Evolutionary conservation across 2,797 vertebrate species (phyloP).

Genomic region (Eulemur mongoz): DNA sequence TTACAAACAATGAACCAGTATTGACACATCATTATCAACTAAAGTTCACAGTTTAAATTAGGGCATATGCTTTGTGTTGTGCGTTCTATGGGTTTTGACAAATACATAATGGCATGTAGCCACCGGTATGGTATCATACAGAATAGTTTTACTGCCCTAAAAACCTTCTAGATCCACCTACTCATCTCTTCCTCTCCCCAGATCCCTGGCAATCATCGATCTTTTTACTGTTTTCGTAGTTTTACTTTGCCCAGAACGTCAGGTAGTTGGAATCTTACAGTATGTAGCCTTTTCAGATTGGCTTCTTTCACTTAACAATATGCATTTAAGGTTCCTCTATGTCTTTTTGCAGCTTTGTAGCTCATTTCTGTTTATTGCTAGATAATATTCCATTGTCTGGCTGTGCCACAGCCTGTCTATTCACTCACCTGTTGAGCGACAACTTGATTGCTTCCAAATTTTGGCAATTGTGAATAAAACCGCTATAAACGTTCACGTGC

Average conservation of each 20-base stretch:
- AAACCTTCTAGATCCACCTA: background rate
- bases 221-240: background rate
- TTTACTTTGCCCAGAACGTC: background rate
- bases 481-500: background rate
- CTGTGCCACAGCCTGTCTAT: background rate
- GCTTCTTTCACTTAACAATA: background rate
- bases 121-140: background rate
- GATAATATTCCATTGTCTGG: background rate
- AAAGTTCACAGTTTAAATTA: background rate
- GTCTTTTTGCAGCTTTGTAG: background rate
- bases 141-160: background rate
- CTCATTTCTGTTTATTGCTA: background rate
- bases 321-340: background rate
- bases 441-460: background rate
- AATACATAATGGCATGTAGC: background rate
- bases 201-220: background rate
- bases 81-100: background rate
- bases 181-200: background rate
- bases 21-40: background rate
- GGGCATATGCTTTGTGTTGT: background rate
- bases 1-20: background rate
- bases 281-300: background rate
- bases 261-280: background rate
- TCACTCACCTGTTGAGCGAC: background rate
- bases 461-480: background rate